phyloP scores from a whole-genome alignment of 1,140 invertebrate genomes.

The Pseudomyrmex sp. region DNA sequence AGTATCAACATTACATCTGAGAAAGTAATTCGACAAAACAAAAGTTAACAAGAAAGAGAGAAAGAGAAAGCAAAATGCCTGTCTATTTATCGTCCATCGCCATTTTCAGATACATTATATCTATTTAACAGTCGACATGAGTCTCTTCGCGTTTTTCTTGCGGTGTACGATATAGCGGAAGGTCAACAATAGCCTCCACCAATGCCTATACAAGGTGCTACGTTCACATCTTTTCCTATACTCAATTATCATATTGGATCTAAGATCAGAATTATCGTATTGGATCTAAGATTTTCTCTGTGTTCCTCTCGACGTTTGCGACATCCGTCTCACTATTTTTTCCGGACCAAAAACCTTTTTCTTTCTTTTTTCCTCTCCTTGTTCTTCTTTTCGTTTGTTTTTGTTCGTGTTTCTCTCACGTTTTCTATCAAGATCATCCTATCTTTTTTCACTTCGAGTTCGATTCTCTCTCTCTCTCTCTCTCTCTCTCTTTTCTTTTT shows the following conservation, averaged over 20 bases:
- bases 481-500: slow-evolving; percentile 55
- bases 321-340: slow-evolving; percentile 51
- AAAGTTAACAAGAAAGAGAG: neutral
- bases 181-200: slow-evolving; percentile 64
- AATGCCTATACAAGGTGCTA: slow-evolving; percentile 75
- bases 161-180: slow-evolving; percentile 64
- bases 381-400: slow-evolving; percentile 34
- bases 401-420: slow-evolving; percentile 60
- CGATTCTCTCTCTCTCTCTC: slow-evolving; percentile 37
- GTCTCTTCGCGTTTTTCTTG: slow-evolving; percentile 44
- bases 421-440: slow-evolving; percentile 47
- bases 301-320: slow-evolving; percentile 41
- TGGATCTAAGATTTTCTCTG: slow-evolving; percentile 73
- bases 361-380: slow-evolving; percentile 17
- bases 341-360: slow-evolving; percentile 25
- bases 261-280: slow-evolving; percentile 78
- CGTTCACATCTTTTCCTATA: slow-evolving; percentile 76
- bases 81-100: slow-evolving; percentile 24
- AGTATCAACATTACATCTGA: slow-evolving; percentile 3
- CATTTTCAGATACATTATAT: slow-evolving; percentile 64
- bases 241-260: slow-evolving; percentile 79
- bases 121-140: slow-evolving; percentile 50
- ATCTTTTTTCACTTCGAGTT: slow-evolving; percentile 54
- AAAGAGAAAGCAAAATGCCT: slow-evolving; percentile 53
- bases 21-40: neutral